A percentile compares a stretch with the other conserved stretches of the same genome.
Evolutionary conservation across 2,888 invertebrate genomes (phyloP).

Genomic region (Oxystoma pomonae): DNA sequence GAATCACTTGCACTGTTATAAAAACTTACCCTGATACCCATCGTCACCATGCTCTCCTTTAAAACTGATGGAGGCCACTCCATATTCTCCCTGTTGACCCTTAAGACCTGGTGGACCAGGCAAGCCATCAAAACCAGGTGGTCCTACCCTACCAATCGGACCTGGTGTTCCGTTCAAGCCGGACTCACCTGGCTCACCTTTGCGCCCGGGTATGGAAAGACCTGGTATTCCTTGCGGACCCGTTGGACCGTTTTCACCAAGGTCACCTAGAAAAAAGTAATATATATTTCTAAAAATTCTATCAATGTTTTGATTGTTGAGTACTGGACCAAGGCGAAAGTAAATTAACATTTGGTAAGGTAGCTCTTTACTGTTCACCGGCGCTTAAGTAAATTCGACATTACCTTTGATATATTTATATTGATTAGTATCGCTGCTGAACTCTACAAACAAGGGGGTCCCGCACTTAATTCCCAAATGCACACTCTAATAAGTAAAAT

Average conservation of each 20-base stretch:
- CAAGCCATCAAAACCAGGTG: conserved; percentile 59
- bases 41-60: conserved; percentile 53
- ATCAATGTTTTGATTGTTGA: no score
- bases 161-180: conserved; percentile 61
- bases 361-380: no score
- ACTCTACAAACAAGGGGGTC: no score
- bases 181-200: conserved; percentile 52
- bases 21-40: conserved; percentile 43
- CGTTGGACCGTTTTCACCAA: conserved; percentile 62
- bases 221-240: conserved; percentile 65
- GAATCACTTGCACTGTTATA: no score
- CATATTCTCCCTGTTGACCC: conserved; percentile 61
- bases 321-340: no score
- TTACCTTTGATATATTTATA: no score
- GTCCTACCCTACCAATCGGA: conserved; percentile 54
- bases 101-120: conserved; percentile 55
- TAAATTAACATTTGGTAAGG: no score
- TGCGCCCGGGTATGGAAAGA: conserved; percentile 53
- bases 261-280: conserved; percentile 50
- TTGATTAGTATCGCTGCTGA: no score
- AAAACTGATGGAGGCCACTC: conserved; percentile 51
- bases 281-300: no score
- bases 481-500: no score
- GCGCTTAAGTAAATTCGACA: no score
- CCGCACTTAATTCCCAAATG: no score